A percentile compares a stretch with the other conserved stretches of the same genome.
Conservation (phyloP, 2,797 vertebrate species). For the Stomatorhinus walkeri region DNA sequence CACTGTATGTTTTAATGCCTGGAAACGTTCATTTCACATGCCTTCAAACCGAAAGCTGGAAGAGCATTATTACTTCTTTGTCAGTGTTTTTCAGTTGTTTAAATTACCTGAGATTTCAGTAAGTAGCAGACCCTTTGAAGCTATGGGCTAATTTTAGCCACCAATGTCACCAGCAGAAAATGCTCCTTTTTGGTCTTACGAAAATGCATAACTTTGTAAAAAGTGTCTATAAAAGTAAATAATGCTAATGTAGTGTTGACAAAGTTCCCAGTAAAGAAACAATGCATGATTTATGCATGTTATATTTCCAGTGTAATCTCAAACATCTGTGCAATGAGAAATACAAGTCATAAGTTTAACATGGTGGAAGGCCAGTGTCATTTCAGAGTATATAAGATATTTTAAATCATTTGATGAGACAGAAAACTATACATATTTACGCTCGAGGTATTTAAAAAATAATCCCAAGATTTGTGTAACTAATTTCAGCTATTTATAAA, state of each 20-base stretch:
- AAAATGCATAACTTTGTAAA: background rate
- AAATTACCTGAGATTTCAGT: background rate
- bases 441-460: background rate
- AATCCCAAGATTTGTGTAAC: background rate
- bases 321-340: background rate
- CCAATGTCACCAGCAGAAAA: background rate
- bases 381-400: background rate
- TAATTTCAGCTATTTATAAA: background rate
- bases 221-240: background rate
- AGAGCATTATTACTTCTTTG: background rate
- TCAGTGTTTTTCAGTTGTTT: background rate
- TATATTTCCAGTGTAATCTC: background rate
- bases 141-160: background rate
- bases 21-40: background rate
- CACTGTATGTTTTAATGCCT: background rate
- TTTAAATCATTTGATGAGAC: background rate
- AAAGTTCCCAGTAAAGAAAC: background rate
- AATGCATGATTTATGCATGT: background rate
- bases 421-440: background rate
- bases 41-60: background rate
- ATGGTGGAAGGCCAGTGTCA: background rate
- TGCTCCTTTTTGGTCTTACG: background rate
- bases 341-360: background rate
- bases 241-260: background rate
- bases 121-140: background rate